A percentile compares a stretch with the other conserved stretches of the same genome.
These are phyloP conservation scores for Pterocles burchelli DNA, from an alignment of 2,113 vertebrate genomes.

Conservation along the genomic window DNA sequence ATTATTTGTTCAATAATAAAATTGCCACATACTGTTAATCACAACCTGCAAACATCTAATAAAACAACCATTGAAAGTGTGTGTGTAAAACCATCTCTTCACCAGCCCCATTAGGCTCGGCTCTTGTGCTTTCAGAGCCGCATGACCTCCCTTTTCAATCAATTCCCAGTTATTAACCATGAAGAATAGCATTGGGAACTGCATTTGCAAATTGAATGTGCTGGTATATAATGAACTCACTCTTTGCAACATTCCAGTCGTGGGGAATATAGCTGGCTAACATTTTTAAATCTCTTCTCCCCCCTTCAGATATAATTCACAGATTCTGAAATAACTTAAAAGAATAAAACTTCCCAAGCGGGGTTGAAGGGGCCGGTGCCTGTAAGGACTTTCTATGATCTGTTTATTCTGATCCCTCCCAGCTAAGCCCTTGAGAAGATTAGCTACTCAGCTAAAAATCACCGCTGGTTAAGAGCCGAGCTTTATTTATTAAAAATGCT, in stretches of 20 bases:
- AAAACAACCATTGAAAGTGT: background rate
- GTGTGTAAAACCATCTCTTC: background rate
- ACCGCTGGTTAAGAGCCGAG: background rate
- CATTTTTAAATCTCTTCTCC: background rate
- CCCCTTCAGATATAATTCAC: background rate
- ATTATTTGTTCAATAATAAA: background rate
- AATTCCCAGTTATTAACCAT: slow-evolving; percentile 46
- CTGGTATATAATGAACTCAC: background rate
- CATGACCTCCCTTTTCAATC: slow-evolving; percentile 39
- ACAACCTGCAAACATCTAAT: background rate
- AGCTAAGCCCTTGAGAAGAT: slow-evolving; percentile 21
- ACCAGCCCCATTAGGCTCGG: background rate
- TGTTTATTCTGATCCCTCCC: background rate
- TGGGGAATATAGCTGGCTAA: background rate
- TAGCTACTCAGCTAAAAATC: slow-evolving; percentile 38
- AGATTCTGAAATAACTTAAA: background rate
- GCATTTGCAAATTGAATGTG: slow-evolving; percentile 36
- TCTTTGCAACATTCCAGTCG: background rate
- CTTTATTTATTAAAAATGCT: background rate
- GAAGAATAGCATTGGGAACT: background rate
- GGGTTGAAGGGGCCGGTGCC: background rate
- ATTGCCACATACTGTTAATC: background rate
- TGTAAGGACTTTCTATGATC: background rate
- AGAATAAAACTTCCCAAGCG: background rate
- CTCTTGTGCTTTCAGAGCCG: background rate